A percentile compares a stretch with the other conserved stretches of the same genome.
These are phyloP conservation scores for Champsocephalus esox DNA, from an alignment of 2,797 vertebrate species.

Conservation along the genomic window DNA sequence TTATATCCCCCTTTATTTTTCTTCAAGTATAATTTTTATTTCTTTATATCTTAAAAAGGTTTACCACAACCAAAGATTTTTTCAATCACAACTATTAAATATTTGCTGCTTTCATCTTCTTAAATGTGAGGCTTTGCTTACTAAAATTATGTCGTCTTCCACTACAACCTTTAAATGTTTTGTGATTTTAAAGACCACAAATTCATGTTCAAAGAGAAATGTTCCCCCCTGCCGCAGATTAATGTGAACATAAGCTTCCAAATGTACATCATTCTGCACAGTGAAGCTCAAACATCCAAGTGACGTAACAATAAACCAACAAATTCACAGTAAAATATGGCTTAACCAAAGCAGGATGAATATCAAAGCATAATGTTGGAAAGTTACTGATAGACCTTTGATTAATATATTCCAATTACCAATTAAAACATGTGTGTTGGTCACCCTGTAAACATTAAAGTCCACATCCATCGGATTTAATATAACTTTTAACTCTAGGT, in stretches of 20 bases:
- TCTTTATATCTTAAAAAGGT: not conserved
- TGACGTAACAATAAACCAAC: not conserved
- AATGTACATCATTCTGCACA: not conserved
- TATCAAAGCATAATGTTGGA: not conserved
- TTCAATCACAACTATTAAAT: no score
- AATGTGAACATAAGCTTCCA: not conserved
- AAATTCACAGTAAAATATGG: no score
- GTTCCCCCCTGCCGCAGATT: not conserved
- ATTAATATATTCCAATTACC: not conserved
- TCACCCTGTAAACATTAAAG: not conserved
- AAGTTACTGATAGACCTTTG: not conserved
- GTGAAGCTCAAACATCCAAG: not conserved
- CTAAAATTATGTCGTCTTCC: not conserved
- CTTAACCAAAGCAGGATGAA: not conserved
- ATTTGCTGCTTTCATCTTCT: not conserved
- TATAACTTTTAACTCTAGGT: not conserved
- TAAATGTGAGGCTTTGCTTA: no score
- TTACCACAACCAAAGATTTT: not conserved
- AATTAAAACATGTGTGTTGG: not conserved
- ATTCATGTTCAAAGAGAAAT: not conserved
- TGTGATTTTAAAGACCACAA: no score
- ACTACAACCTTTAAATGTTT: no score
- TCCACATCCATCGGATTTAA: constrained; percentile 1
- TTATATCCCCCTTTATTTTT: not conserved
- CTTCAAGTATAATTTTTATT: not conserved